These are phyloP conservation scores for Echinometra lucunter DNA, from an alignment of 53 echinoderm and acorn worm species.

Conservation along the genomic window DNA sequence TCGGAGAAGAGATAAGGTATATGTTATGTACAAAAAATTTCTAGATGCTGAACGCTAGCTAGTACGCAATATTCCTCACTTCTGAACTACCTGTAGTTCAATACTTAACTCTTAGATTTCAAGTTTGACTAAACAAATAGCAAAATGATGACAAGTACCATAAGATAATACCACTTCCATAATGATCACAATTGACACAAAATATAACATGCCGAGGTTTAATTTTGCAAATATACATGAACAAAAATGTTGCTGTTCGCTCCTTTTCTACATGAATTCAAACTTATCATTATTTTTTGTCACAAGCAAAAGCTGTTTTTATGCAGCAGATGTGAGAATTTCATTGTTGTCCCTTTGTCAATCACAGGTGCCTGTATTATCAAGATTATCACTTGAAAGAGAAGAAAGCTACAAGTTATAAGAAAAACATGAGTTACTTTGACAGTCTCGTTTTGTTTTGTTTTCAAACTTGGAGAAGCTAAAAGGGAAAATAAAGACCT, in stretches of 20 bases:
- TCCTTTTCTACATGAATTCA: not conserved
- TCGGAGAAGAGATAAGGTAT: not conserved
- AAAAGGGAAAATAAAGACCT: too few relatives aligned
- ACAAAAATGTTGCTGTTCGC: not conserved
- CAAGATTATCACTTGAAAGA: too few relatives aligned
- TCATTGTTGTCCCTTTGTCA: not conserved
- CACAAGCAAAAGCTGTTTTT: not conserved
- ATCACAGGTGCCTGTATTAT: too few relatives aligned
- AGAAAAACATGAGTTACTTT: too few relatives aligned
- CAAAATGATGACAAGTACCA: not conserved
- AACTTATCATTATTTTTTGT: not conserved
- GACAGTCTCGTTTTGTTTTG: too few relatives aligned
- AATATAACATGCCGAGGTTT: not conserved
- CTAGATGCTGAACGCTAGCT: not conserved
- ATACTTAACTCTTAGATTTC: not conserved
- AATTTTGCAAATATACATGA: too few relatives aligned
- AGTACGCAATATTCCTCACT: not conserved
- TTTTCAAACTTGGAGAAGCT: too few relatives aligned
- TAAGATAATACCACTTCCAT: not conserved
- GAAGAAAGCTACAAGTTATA: too few relatives aligned
- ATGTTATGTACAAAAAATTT: not conserved
- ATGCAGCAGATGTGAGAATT: not conserved
- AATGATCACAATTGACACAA: not conserved
- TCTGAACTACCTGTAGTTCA: not conserved
- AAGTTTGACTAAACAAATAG: not conserved